Evolutionary conservation across 2,113 vertebrate species (phyloP), one percentile per base, ranked within the genome.

Genomic region (Charina bottae): DNA sequence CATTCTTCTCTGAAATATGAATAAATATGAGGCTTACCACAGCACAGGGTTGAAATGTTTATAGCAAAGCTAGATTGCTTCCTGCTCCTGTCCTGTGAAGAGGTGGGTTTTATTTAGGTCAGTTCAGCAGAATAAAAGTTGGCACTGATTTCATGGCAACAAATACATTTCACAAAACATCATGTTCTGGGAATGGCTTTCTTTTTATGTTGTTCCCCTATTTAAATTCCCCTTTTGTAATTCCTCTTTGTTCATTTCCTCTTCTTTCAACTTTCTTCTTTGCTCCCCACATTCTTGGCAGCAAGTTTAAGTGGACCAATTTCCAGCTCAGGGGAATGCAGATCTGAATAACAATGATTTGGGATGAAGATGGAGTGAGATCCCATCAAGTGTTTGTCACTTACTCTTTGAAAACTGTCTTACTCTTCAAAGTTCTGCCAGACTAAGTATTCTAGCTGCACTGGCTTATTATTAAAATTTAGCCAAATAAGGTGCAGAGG

Each of bases 111-210:
- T 54, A 54, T 90, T 54, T 83, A 33, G 46, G 68, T 55, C 33
- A 92, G 78, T 83, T 92, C 88, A 90, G 15, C 24, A 60, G 58
- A 87, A 53, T 54, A 90, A 53, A 59, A 53, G 23, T 90, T 90
- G 46, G 92, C 54, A 90, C 42, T 88, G 83, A 33, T 23, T 58
- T 58, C 55, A 56, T 54, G 85, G 84, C 88, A 92, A 85, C 68
- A 83, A 89, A 78, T n/a, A 15, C 92, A 90, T 56, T n/a, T 83
- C 42, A 78, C 28, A 42, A 88, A 84, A 83, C 72, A 42, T 55
- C 17, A 6, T 87, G 89, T 87, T 93, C 58, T 56, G 60, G 59
- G 83, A 92, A 68, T 64, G 83, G 49, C 49, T 56, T 46, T 26
- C 49, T 55, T 55, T 37, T 54, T 56, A 54, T 54, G 62, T 87